Evolutionary conservation across 2,113 vertebrate genomes (phyloP).

Genomic region (Nibea albiflora): DNA sequence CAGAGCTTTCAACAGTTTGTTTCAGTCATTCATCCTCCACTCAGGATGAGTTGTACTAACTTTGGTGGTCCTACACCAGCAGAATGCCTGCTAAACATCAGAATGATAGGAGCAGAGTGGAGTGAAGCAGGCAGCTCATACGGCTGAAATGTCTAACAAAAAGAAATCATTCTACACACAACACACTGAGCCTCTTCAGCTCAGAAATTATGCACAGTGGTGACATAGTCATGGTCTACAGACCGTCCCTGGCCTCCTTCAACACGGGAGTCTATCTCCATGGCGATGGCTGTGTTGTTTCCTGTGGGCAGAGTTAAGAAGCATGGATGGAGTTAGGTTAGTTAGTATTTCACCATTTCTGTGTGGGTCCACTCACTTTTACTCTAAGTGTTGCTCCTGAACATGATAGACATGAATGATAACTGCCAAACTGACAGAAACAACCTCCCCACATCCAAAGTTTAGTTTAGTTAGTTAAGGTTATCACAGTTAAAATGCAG

Average conservation of each 20-base stretch:
- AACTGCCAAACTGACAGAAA: too few relatives aligned
- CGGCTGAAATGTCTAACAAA: too few relatives aligned
- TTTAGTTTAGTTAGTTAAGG: neutral
- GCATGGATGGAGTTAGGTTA: too few relatives aligned
- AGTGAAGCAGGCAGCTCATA: neutral
- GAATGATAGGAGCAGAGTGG: neutral
- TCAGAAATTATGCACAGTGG: neutral
- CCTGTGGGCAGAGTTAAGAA: neutral
- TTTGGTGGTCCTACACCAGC: neutral
- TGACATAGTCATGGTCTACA: neutral
- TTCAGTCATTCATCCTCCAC: neutral
- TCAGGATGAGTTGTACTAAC: neutral
- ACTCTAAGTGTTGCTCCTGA: neutral
- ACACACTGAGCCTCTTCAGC: neutral
- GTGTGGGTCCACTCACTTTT: neutral
- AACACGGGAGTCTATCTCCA: neutral
- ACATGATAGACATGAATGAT: too few relatives aligned
- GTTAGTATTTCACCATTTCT: too few relatives aligned
- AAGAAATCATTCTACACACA: too few relatives aligned
- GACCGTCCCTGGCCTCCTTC: neutral
- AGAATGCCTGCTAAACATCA: neutral
- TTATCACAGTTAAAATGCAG: neutral
- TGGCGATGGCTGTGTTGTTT: neutral
- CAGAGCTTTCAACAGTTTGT: neutral
- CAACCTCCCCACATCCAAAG: neutral